These are phyloP conservation scores for Halcyon badia DNA, from an alignment of 2,797 vertebrate species.

Conservation along the genomic window DNA sequence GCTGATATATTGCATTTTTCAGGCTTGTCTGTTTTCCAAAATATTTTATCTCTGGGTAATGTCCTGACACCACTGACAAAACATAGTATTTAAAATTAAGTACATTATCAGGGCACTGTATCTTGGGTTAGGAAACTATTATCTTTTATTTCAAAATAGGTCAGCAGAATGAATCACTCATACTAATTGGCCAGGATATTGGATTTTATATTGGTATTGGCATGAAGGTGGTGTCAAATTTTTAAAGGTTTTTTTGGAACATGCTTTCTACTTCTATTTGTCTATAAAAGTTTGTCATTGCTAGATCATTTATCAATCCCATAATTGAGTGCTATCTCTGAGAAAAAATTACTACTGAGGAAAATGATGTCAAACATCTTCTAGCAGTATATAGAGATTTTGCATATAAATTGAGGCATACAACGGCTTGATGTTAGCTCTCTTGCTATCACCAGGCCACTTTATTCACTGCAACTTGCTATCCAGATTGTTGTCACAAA, in stretches of 20 bases:
- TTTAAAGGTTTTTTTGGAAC: neutral
- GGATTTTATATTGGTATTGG: neutral
- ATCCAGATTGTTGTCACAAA: neutral
- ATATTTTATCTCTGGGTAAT: neutral
- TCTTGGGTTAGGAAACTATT: neutral
- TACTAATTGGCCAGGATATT: neutral
- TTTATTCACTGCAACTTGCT: neutral
- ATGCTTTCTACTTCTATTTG: neutral
- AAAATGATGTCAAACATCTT: neutral
- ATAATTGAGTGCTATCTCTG: neutral
- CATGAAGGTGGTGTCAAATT: neutral
- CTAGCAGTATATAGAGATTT: neutral
- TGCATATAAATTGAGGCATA: neutral
- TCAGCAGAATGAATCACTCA: neutral
- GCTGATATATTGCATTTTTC: neutral
- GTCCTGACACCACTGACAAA: neutral
- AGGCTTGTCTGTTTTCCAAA: neutral
- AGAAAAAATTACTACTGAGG: neutral
- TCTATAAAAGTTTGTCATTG: neutral
- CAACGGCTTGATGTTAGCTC: neutral
- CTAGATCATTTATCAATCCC: neutral
- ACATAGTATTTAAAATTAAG: neutral
- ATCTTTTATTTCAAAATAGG: neutral
- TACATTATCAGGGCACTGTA: neutral
- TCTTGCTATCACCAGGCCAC: neutral